Conservation (phyloP, 2,888 invertebrate species). For the Drosophila koepferae region DNA sequence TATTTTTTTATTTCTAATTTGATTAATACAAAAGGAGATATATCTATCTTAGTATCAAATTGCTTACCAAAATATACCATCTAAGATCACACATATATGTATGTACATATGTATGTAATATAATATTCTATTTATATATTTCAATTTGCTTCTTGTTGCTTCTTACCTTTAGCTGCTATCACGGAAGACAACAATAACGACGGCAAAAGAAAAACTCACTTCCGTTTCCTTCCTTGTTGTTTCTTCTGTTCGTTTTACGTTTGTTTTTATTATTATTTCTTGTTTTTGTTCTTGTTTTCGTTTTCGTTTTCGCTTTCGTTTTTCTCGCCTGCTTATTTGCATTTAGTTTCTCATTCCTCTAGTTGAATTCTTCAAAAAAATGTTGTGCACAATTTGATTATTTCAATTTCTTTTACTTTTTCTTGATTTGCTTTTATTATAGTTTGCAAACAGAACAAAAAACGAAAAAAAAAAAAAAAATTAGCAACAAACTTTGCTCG, state of each 20-base stretch:
- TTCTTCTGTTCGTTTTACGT: constrained; percentile 19
- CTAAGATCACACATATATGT: background rate
- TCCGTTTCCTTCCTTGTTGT: constrained; percentile 18
- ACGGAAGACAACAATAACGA: constrained; percentile 25
- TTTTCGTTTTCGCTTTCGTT: background rate
- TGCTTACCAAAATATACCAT: background rate
- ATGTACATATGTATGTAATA: background rate
- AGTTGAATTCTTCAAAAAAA: constrained; percentile 29
- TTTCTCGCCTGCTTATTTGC: constrained; percentile 31
- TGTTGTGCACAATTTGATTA: constrained; percentile 16
- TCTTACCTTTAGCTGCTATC: constrained; percentile 59
- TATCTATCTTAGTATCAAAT: background rate
- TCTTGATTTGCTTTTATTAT: constrained; percentile 26
- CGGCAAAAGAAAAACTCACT: constrained; percentile 26
- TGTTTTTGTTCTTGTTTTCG: constrained; percentile 22
- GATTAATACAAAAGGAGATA: no score
- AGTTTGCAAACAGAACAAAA: constrained; percentile 51
- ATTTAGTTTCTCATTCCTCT: constrained; percentile 42
- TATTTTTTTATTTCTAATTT: no score
- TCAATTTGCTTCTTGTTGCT: background rate
- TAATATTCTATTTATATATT: no score
- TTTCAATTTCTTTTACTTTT: constrained; percentile 11
- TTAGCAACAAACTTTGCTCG: constrained; percentile 15
- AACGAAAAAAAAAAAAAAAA: constrained; percentile 29
- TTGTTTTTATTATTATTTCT: constrained; percentile 1